A percentile compares a stretch with the other conserved stretches of the same genome.
Evolutionary conservation across 2,888 invertebrate species (phyloP).

Genomic region (Diadegma fenestrale): DNA sequence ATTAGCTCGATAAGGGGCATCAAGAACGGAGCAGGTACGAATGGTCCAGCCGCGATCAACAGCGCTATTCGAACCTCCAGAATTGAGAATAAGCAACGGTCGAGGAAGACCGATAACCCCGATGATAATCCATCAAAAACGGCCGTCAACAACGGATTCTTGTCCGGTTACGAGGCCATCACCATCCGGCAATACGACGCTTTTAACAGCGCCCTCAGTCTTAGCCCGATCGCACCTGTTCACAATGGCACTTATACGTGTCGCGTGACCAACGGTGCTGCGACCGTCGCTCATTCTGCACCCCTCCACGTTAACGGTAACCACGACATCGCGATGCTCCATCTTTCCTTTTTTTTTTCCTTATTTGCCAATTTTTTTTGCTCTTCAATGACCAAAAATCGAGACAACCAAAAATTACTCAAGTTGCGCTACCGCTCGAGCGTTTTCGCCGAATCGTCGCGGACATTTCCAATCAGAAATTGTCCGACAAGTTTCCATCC

Average conservation of each 20-base stretch:
- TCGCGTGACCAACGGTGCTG: slow-evolving; percentile 87
- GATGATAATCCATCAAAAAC: slow-evolving; percentile 27
- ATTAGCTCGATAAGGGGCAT: slow-evolving; percentile 40
- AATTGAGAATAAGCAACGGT: slow-evolving; percentile 66
- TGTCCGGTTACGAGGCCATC: slow-evolving; percentile 82
- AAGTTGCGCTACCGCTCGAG: not conserved
- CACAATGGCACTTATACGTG: slow-evolving; percentile 88
- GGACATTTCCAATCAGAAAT: not conserved
- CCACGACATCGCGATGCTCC: slow-evolving; percentile 73
- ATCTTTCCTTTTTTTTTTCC: slow-evolving; percentile 30
- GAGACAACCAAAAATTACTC: not conserved
- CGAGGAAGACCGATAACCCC: slow-evolving; percentile 58
- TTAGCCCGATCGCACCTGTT: slow-evolving; percentile 86
- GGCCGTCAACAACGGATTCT: slow-evolving; percentile 58
- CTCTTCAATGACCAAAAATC: slow-evolving; percentile 9
- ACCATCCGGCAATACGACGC: slow-evolving; percentile 87
- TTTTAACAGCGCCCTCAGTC: slow-evolving; percentile 87
- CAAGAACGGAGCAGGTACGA: slow-evolving; percentile 49
- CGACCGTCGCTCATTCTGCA: slow-evolving; percentile 87
- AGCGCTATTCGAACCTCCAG: slow-evolving; percentile 42
- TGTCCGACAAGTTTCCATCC: not conserved
- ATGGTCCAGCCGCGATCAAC: slow-evolving; percentile 29
- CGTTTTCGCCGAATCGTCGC: not conserved
- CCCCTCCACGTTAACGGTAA: slow-evolving; percentile 88
- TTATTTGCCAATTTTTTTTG: not conserved